Evolutionary conservation across 2,888 invertebrate genomes (phyloP).

Genomic region (Anodontia alba): DNA sequence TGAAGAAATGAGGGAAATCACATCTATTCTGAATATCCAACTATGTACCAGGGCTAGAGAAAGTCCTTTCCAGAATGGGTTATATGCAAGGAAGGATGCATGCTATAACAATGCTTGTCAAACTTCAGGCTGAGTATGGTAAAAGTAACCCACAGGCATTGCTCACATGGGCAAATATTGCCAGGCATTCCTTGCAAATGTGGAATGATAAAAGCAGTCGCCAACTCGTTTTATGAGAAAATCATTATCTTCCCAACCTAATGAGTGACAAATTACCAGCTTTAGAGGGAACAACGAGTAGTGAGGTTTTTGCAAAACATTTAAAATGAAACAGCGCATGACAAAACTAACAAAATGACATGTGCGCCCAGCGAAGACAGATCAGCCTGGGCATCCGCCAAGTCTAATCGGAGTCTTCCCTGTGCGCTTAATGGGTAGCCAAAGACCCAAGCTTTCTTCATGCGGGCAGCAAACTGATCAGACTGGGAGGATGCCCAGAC

Average conservation of each 20-base stretch:
- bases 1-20: neutral
- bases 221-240: conserved; percentile 37
- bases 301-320: conserved; percentile 43
- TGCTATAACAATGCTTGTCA: conserved; percentile 33
- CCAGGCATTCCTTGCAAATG: conserved; percentile 38
- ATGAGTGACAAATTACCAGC: conserved; percentile 29
- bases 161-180: conserved; percentile 41
- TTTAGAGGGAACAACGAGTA: conserved; percentile 42
- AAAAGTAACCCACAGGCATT: conserved; percentile 5
- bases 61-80: conserved; percentile 9
- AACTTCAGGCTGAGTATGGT: conserved; percentile 29
- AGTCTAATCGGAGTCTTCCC: too few species aligned
- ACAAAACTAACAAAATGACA: too few species aligned
- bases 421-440: too few species aligned
- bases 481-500: too few species aligned
- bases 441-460: too few species aligned
- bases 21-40: conserved; percentile 24
- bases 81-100: neutral
- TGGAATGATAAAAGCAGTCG: conserved; percentile 34
- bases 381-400: too few species aligned
- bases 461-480: too few species aligned
- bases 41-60: neutral
- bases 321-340: too few species aligned
- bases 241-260: conserved; percentile 42
- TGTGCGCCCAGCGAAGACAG: too few species aligned